Base-by-base conservation (phyloP, 2,797 vertebrate species). In the Rhyacichthys aspro region DNA sequence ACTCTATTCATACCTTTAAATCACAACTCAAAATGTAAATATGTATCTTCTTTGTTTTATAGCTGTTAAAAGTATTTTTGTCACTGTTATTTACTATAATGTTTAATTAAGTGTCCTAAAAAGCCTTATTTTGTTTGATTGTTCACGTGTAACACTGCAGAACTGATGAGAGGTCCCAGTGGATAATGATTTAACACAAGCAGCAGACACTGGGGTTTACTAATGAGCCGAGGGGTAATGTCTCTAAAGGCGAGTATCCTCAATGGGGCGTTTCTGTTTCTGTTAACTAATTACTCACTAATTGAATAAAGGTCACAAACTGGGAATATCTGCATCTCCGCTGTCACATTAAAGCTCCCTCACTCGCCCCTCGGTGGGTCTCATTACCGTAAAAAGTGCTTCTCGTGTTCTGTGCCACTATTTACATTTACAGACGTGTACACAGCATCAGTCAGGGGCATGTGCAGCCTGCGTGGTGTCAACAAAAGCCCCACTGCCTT, bases 401-500 rank as follows among this genome's bases (percentile, higher is more conserved):
- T 47, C 23, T 60, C 49, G 52, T 45, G 60, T 44, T 34, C 61
- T 54, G n/a, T 36, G 14, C 81, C 85, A 17, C 57, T 86, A 84
- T 88, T 88, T 79, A 86, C 62, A 42, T 76, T 73, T 55, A 37
- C 38, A 67, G 49, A 50, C 55, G 34, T 59, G 67, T 46, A 83
- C 73, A 59, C 82, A 71, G 66, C 66, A 19, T 69, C 33, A n/a
- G 19, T 55, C 58, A 67, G 48, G 68, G 79, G 82, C 78, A 78
- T 46, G 54, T 62, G 44, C 74, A 70, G n/a, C n/a, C 55, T 28
- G 56, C 59, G 66, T 86, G 70, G 63, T 87, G 74, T 86, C 76
- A 89, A 88, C 81, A 86, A 15, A 70, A 38, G n/a, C 12, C 62
- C 16, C n/a, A 1, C 23, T 76, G 72, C 66, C 70, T 66, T 72